phyloP scores from a whole-genome alignment of 64 coral and sea anemone genomes.

The Platygyra sinensis region DNA sequence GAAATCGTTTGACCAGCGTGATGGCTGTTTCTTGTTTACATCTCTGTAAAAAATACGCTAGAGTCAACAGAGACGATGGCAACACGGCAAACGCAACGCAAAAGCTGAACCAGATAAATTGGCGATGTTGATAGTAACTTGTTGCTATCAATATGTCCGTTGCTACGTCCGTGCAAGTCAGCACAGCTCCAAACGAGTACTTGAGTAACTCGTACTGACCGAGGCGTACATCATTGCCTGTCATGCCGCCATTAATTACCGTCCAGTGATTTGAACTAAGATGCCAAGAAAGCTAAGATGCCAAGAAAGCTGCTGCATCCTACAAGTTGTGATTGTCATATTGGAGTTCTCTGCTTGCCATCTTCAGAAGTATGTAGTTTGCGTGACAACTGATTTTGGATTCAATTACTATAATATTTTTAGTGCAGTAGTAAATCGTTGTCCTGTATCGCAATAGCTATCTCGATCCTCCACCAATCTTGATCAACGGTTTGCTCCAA shows the following conservation, averaged over 20 bases:
- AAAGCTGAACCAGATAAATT: constrained; percentile 54
- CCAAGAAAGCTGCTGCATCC: neutral
- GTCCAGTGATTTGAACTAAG: neutral
- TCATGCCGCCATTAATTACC: neutral
- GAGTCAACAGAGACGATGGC: constrained; percentile 42
- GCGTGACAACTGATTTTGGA: neutral
- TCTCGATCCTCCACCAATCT: too few species aligned
- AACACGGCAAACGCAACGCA: constrained; percentile 49
- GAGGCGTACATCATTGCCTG: constrained; percentile 24
- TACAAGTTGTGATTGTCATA: too few species aligned
- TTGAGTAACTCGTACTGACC: constrained; percentile 46
- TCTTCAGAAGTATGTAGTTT: neutral
- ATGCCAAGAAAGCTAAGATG: too few species aligned
- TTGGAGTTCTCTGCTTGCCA: too few species aligned
- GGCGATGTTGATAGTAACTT: constrained; percentile 30
- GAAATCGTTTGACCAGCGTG: neutral
- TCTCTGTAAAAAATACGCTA: constrained; percentile 44
- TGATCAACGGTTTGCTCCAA: too few species aligned
- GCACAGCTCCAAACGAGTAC: constrained; percentile 37
- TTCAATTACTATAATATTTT: too few species aligned
- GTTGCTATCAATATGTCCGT: constrained; percentile 49
- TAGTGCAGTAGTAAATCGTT: too few species aligned
- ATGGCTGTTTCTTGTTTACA: neutral
- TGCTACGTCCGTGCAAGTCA: constrained; percentile 46
- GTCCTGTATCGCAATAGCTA: too few species aligned